Evolutionary conservation across 53 echinoderm and acorn worm genomes (phyloP).

Genomic region (Henricia sp.): DNA sequence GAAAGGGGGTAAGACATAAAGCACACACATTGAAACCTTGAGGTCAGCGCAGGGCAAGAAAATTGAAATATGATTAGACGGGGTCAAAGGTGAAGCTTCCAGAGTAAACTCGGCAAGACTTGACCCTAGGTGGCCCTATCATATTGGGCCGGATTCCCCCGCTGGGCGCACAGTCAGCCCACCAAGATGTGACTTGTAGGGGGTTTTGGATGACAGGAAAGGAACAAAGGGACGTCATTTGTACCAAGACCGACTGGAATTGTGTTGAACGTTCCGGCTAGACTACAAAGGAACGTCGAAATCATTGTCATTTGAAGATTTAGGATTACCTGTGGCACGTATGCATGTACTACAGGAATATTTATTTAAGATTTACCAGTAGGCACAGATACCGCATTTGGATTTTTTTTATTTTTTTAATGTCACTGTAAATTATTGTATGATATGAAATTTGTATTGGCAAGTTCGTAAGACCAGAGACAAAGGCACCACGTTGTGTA

Average conservation of each 20-base stretch:
- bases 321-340: not conserved
- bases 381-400: too few species aligned
- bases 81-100: slow-evolving; percentile 50
- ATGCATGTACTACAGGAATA: too few species aligned
- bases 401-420: too few species aligned
- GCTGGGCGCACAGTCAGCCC: slow-evolving; percentile 46
- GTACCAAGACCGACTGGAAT: not conserved
- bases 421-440: too few species aligned
- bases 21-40: slow-evolving; percentile 8
- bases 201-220: slow-evolving; percentile 54
- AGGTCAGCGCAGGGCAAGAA: slow-evolving; percentile 34
- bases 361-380: too few species aligned
- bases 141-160: slow-evolving; percentile 40
- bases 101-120: slow-evolving; percentile 45
- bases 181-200: slow-evolving; percentile 42
- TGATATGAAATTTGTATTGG: too few species aligned
- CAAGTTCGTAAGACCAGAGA: too few species aligned
- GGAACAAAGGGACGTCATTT: slow-evolving; percentile 44
- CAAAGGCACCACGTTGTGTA: too few species aligned
- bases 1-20: too few species aligned
- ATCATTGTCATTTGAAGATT: not conserved
- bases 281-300: slow-evolving; percentile 29
- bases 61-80: slow-evolving; percentile 61
- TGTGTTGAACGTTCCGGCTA: not conserved
- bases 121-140: slow-evolving; percentile 58